phyloP scores from a whole-genome alignment of 2,113 vertebrate genomes.

The Fregata magnificens region DNA sequence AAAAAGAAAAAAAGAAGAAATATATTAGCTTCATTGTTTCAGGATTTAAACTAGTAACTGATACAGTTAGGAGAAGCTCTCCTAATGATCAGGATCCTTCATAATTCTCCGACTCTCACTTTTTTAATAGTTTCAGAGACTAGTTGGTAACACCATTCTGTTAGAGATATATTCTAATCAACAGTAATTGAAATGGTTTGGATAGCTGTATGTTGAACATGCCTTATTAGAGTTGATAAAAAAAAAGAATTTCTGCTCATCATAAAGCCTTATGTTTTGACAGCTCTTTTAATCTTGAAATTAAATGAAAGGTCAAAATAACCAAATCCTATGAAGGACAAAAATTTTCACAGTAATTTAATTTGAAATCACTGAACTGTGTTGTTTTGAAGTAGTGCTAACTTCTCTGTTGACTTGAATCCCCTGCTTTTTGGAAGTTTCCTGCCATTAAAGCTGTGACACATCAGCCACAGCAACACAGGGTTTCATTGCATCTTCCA shows the following conservation, averaged over 20 bases:
- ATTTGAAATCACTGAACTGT: background rate
- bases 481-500: background rate
- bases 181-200: background rate
- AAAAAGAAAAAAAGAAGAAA: no score
- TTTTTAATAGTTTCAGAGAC: background rate
- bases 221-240: background rate
- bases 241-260: background rate
- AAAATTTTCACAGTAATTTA: background rate
- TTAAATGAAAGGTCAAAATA: background rate
- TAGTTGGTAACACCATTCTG: background rate
- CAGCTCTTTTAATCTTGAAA: conserved; percentile 13
- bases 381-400: background rate
- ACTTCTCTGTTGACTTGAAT: background rate
- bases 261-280: background rate
- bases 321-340: background rate
- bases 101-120: background rate
- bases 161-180: background rate
- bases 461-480: background rate
- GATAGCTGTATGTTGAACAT: background rate
- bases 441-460: background rate
- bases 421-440: background rate
- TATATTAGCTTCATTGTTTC: background rate
- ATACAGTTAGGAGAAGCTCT: background rate
- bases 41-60: background rate
- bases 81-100: background rate